Base-by-base conservation (phyloP, 2,888 invertebrate species). In the Torymus aiolomorphi region DNA sequence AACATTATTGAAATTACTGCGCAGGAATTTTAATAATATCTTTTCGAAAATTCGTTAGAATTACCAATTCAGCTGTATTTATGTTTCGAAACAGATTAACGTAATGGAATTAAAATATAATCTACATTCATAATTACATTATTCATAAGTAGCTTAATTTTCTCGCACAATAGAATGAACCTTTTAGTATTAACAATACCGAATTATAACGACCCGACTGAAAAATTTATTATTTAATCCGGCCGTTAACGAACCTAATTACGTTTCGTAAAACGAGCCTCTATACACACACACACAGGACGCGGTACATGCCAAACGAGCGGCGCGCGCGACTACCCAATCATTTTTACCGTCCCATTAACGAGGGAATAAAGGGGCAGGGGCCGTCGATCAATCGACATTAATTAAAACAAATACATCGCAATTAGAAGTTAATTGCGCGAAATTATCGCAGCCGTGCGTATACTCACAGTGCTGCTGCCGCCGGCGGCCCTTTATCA, bases 351-450 rank as follows among this genome's bases (percentile, higher is more conserved):
- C 16, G 54, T 16, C 18, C 16, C 52, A 65, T 63, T 31, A 59
- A 65, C 31, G 42, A 74, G 56, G 13, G 11, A 62, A 65, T 51
- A 66, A 71, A 31, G 49, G 24, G 18, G 61, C 12, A 70, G n/a
- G 49, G 8, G 52, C 63, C 57, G 59, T 74, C 70, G 66, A 77
- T 80, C 80, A 77, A 80, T 77, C 77, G 65, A 77, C 70, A 61
- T 74, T 77, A 74, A 80, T 80, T 77, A 74, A 61, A 80, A 77
- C 65, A 77, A 80, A 73, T 76, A 65, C 42, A 54, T 77, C 57
- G n/a, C 51, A 77, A 80, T 77, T 74, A 80, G 51, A 20, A 42
- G 69, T 57, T 80, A 80, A 77, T 77, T 80, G 77, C 61, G 13
- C 2, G 56, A 71, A 80, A 72, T 75, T 66, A 75, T 71, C 61